phyloP scores from a whole-genome alignment of 2,797 vertebrate species.

The Hemibagrus guttatus region DNA sequence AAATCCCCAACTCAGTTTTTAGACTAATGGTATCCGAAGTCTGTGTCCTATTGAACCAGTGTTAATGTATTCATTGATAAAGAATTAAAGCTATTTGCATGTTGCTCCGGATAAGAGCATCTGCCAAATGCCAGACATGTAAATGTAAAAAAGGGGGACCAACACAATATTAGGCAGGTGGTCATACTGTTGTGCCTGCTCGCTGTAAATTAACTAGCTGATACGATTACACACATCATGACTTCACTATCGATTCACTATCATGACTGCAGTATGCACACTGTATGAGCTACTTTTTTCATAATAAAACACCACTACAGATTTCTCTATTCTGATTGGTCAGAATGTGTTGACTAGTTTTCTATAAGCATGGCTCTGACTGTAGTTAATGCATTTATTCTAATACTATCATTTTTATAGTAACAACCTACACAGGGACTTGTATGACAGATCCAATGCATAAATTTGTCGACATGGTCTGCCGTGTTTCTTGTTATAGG shows the following conservation, averaged over 20 bases:
- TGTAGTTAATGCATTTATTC: not conserved
- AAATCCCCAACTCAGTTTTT: no score
- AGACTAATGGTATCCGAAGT: no score
- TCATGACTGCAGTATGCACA: not conserved
- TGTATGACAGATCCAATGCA: not conserved
- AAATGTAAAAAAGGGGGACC: no score
- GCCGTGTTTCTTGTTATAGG: not conserved
- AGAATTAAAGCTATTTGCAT: no score
- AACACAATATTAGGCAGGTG: no score
- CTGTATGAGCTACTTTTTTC: not conserved
- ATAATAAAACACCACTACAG: not conserved
- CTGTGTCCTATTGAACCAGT: no score
- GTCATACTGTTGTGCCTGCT: no score
- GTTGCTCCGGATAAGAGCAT: no score
- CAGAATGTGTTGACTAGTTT: not conserved
- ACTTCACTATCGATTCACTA: not conserved
- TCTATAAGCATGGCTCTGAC: not conserved
- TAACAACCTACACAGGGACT: not conserved
- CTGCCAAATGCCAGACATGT: no score
- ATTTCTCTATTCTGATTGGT: conserved; percentile 15
- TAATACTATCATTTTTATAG: not conserved
- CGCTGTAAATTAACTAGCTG: not conserved
- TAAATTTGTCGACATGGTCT: not conserved
- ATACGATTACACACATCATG: not conserved
- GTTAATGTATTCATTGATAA: no score